Percentiles rank a stretch among this genome's conserved stretches.
phyloP scores from a whole-genome alignment of 2,113 vertebrate genomes.

The Python bivittatus region DNA sequence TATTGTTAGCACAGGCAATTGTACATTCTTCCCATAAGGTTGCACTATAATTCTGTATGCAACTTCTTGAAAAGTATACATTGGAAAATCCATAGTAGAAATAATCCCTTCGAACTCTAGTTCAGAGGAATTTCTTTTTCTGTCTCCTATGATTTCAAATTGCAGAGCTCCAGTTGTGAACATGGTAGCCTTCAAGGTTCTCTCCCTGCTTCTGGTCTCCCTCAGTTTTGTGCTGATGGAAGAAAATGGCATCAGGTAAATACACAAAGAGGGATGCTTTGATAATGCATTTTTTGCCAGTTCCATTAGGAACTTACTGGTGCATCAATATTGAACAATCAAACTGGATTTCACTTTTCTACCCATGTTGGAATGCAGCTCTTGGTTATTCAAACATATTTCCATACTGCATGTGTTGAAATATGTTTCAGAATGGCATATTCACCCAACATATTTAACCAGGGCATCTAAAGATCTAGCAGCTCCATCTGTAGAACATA shows the following conservation, averaged over 20 bases:
- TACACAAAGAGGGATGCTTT: not conserved
- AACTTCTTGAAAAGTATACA: not conserved
- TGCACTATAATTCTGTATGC: not conserved
- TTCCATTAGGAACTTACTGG: not conserved
- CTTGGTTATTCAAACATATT: not conserved
- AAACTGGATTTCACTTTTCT: not conserved
- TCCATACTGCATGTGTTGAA: not conserved
- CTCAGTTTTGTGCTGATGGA: slow-evolving; percentile 62
- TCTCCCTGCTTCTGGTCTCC: slow-evolving; percentile 60
- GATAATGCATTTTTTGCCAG: not conserved
- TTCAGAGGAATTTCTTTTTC: not conserved
- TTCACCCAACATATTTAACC: not conserved
- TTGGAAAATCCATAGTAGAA: not conserved
- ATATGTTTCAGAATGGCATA: not conserved
- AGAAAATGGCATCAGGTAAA: slow-evolving; percentile 56
- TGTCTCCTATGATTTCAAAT: not conserved
- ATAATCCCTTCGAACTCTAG: not conserved
- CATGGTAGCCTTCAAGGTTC: slow-evolving; percentile 52
- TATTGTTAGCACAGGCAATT: not conserved
- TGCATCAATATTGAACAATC: not conserved
- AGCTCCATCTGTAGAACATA: not conserved
- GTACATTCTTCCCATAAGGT: not conserved
- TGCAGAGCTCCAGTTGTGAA: slow-evolving; percentile 4
- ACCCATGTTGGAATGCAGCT: not conserved
- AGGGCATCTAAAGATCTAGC: not conserved